Evolutionary conservation across 2,888 invertebrate species (phyloP).

Genomic region (Tetheella fluctuosa): DNA sequence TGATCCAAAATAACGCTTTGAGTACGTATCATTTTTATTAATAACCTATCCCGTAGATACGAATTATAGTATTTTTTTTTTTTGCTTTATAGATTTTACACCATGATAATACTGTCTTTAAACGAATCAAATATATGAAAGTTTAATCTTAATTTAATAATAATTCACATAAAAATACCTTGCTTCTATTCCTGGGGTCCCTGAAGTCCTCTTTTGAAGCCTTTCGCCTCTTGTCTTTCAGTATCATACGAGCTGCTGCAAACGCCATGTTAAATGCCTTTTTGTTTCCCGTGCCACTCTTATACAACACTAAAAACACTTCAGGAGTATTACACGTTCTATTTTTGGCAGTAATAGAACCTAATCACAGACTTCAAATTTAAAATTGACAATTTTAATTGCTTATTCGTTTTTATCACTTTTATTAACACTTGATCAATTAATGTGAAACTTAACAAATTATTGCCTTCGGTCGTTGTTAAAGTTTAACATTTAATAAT

Average conservation of each 20-base stretch:
- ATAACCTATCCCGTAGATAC: no score
- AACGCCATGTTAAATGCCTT: constrained; percentile 87
- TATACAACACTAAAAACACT: constrained; percentile 16
- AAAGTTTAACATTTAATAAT: constrained; percentile 35
- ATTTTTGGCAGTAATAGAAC: constrained; percentile 24
- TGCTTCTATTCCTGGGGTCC: constrained; percentile 89
- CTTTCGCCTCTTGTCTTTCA: constrained; percentile 92
- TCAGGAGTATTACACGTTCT: constrained; percentile 24
- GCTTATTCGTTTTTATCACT: constrained; percentile 36
- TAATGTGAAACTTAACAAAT: constrained; percentile 39
- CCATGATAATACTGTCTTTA: constrained; percentile 3
- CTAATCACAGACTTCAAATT: constrained; percentile 58
- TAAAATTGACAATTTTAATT: constrained; percentile 63
- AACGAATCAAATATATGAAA: no score
- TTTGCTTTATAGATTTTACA: no score
- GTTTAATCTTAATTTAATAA: background rate
- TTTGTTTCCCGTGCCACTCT: constrained; percentile 25
- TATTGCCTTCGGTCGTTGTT: constrained; percentile 61
- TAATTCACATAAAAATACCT: constrained; percentile 82
- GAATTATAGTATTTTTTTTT: no score
- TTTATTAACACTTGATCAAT: constrained; percentile 27
- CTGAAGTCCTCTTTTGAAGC: constrained; percentile 92
- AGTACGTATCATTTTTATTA: no score
- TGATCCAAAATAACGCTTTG: no score
- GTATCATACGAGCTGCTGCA: constrained; percentile 92